Percentiles rank a stretch among this genome's conserved stretches.
phyloP scores from a whole-genome alignment of 1,140 invertebrate species.

The Augochlora pura region DNA sequence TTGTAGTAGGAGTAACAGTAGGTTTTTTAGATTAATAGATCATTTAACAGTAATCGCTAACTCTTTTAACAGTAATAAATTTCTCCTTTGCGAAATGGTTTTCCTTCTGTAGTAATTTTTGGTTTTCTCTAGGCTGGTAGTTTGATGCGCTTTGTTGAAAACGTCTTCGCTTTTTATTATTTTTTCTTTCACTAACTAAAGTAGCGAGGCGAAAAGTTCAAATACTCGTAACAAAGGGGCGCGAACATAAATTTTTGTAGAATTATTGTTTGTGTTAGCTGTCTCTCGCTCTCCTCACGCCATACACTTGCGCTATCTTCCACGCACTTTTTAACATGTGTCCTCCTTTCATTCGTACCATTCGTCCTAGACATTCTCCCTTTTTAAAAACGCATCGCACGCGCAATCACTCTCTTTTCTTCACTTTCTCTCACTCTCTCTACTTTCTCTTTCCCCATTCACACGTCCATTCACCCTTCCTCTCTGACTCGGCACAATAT shows the following conservation, averaged over 20 bases:
- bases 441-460: not conserved
- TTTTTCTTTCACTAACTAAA: slow-evolving; percentile 59
- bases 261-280: slow-evolving; percentile 57
- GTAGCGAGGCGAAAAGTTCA: slow-evolving; percentile 72
- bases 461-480: not conserved
- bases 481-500: not conserved
- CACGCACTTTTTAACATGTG: too few species aligned
- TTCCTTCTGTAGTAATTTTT: not conserved
- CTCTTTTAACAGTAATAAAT: slow-evolving; percentile 66
- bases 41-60: slow-evolving; percentile 62
- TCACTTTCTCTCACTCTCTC: not conserved
- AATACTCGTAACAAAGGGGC: slow-evolving; percentile 68
- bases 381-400: too few species aligned
- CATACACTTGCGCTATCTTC: not conserved
- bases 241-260: slow-evolving; percentile 66
- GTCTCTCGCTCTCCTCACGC: slow-evolving; percentile 3
- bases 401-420: not conserved
- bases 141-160: slow-evolving; percentile 46
- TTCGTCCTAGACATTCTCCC: not conserved
- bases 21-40: slow-evolving; percentile 63
- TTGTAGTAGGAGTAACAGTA: slow-evolving; percentile 64
- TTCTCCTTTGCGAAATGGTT: slow-evolving; percentile 56
- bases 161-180: not conserved
- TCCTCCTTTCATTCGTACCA: too few species aligned
- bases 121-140: slow-evolving; percentile 59